Conservation (phyloP, 2,888 invertebrate species). For the Agrotis segetum region DNA sequence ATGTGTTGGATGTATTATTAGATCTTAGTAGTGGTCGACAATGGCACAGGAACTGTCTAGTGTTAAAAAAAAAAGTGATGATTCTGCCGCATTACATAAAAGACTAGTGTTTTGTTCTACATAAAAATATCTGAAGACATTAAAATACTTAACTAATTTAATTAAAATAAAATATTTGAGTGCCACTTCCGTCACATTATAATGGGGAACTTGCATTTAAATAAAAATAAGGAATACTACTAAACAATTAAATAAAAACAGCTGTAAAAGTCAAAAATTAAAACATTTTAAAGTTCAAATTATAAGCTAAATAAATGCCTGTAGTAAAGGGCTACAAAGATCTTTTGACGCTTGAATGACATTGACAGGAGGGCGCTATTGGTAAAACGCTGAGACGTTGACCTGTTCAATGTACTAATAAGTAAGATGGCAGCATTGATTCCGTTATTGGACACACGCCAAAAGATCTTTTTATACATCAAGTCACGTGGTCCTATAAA, state of each 20-base stretch:
- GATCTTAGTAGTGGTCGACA: slow-evolving; percentile 21
- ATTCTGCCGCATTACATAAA: slow-evolving; percentile 70
- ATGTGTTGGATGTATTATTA: slow-evolving; percentile 38
- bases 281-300: neutral
- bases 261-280: neutral
- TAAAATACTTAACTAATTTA: slow-evolving; percentile 64
- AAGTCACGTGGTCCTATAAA: neutral
- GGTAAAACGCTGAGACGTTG: neutral
- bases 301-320: neutral
- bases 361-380: neutral
- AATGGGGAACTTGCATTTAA: slow-evolving; percentile 7
- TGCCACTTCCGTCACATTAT: slow-evolving; percentile 69
- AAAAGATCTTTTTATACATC: neutral
- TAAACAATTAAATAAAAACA: too few relatives aligned
- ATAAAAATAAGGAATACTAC: neutral
- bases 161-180: slow-evolving; percentile 63
- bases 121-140: slow-evolving; percentile 68
- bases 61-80: slow-evolving; percentile 47
- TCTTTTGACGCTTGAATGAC: neutral
- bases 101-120: slow-evolving; percentile 80
- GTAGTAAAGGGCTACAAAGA: neutral
- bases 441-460: neutral
- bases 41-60: slow-evolving; percentile 15
- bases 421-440: neutral
- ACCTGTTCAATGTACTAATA: too few relatives aligned